Conservation (phyloP, 1,140 invertebrate genomes). For the Zaprionus taronus region DNA sequence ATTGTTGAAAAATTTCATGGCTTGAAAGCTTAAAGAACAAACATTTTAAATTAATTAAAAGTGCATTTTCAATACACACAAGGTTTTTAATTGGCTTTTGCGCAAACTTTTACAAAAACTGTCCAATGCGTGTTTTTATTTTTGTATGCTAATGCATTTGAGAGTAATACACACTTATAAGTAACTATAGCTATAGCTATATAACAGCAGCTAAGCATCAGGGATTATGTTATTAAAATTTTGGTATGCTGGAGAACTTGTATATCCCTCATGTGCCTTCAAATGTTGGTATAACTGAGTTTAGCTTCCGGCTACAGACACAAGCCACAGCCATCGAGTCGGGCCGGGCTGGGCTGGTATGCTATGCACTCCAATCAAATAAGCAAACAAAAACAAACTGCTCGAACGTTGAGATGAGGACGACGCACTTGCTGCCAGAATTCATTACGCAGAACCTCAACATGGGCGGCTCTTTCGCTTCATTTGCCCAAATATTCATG, state of each 20-base stretch:
- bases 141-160: background rate
- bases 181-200: background rate
- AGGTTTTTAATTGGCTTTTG: no score
- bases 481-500: constrained; percentile 58
- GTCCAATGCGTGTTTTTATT: background rate
- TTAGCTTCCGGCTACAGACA: constrained; percentile 48
- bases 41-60: no score
- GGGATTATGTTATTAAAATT: constrained; percentile 24
- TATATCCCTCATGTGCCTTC: constrained; percentile 16
- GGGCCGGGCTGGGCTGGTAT: background rate
- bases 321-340: constrained; percentile 19
- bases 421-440: constrained; percentile 53
- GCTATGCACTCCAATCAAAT: constrained; percentile 52
- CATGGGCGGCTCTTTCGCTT: constrained; percentile 24
- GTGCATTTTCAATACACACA: no score
- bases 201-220: background rate
- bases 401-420: background rate
- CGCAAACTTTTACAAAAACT: no score
- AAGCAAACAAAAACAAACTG: constrained; percentile 56
- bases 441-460: constrained; percentile 44
- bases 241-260: background rate
- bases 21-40: no score
- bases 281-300: constrained; percentile 39
- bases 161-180: background rate
- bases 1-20: no score